Percentiles rank a stretch among this genome's conserved stretches.
Evolutionary conservation across 2,113 vertebrate species (phyloP).

Genomic region (Chloroceryle aenea): DNA sequence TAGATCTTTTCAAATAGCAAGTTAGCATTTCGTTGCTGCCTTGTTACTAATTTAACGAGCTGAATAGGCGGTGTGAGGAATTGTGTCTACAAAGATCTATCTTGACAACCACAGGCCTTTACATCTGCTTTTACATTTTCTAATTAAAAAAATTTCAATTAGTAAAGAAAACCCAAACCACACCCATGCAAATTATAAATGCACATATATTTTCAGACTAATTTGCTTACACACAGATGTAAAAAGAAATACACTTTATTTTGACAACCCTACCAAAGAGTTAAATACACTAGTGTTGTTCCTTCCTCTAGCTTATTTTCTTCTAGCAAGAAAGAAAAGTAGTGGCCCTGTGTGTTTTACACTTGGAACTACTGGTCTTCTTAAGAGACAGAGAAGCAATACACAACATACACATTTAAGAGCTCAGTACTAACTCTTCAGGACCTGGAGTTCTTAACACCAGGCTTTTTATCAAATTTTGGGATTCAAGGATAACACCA

Average conservation of each 20-base stretch:
- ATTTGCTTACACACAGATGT: neutral
- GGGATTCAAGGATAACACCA: neutral
- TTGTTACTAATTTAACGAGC: neutral
- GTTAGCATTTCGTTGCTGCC: neutral
- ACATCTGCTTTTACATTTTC: neutral
- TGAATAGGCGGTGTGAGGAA: neutral
- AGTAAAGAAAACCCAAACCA: neutral
- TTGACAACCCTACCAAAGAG: neutral
- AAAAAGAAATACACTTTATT: neutral
- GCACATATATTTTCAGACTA: neutral
- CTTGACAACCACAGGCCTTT: neutral
- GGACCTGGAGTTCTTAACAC: neutral
- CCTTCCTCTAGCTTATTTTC: neutral
- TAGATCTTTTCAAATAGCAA: neutral
- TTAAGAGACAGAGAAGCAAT: neutral
- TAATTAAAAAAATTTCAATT: neutral
- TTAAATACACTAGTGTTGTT: neutral
- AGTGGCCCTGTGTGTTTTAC: neutral
- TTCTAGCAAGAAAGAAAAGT: neutral
- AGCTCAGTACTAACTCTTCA: neutral
- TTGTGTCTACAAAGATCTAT: neutral
- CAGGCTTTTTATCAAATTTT: neutral
- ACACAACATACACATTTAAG: neutral
- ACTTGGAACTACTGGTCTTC: neutral
- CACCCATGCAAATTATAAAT: neutral